phyloP scores from a whole-genome alignment of 1,140 invertebrate genomes.

The Drosophila yakuba region DNA sequence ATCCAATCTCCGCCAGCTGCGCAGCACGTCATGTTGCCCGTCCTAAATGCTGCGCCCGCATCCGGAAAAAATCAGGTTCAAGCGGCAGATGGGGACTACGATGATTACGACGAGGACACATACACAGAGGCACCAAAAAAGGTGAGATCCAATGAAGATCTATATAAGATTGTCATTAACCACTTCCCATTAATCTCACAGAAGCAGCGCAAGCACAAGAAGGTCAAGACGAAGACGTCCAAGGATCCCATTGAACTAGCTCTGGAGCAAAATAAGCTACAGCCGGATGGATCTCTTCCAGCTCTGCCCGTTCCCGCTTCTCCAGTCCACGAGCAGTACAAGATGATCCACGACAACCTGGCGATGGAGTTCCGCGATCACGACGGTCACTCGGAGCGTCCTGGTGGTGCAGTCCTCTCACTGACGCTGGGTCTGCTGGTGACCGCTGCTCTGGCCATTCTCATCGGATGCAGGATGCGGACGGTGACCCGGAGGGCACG shows the following conservation, averaged over 20 bases:
- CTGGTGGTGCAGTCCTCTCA: constrained; percentile 93
- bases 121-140: constrained; percentile 83
- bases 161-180: background rate
- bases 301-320: constrained; percentile 53
- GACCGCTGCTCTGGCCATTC: constrained; percentile 89
- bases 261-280: constrained; percentile 68
- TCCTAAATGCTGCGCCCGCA: constrained; percentile 62
- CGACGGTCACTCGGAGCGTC: constrained; percentile 88
- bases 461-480: constrained; percentile 93
- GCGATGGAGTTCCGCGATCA: constrained; percentile 84
- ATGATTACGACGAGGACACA: constrained; percentile 80
- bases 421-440: constrained; percentile 88
- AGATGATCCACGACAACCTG: constrained; percentile 80
- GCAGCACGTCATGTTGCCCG: constrained; percentile 63
- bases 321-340: constrained; percentile 79
- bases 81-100: constrained; percentile 72
- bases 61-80: constrained; percentile 49
- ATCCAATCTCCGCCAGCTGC: constrained; percentile 24
- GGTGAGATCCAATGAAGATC: constrained; percentile 11
- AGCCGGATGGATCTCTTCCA: constrained; percentile 44
- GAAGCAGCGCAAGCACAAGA: constrained; percentile 81
- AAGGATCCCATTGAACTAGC: constrained; percentile 76
- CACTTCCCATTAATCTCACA: constrained; percentile 3
- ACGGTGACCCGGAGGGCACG: constrained; percentile 90
- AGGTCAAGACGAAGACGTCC: constrained; percentile 53